Base-by-base conservation (phyloP, 1,140 invertebrate genomes). In the Sitodiplosis mosellana region DNA sequence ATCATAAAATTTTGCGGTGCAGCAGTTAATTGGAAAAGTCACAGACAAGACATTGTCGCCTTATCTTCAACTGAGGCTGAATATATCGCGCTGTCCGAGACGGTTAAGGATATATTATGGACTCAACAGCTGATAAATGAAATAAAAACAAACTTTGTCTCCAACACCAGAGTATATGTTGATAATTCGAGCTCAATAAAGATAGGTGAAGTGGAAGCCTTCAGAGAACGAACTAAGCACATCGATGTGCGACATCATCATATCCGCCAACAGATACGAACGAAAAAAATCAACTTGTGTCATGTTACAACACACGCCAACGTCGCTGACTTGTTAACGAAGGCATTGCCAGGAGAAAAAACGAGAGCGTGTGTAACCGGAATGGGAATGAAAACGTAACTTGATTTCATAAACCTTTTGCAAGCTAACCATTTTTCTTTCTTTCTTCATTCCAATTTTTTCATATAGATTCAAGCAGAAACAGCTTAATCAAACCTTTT, bases 31-130 rank as follows among this genome's bases (percentile, higher is more conserved):
- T 64, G 61, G 63, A 45, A 15, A 14, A 56, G 54, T 20, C 57
- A 59, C 47, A 57, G 53, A 48, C 62, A 67, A 51, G 45, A 34
- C 22, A 58, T 51, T 18, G 52, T 66, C 21, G 55, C 61, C 7
- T 36, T 63, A 11, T 67, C 60, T 20, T 65, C 53, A 18, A 64
- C 58, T 43, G 64, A 68, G 52, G 62, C 60, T 5, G 65, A 67
- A 53, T 61, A 60, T 47, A 57, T 67, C 48, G 61, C 65, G 17
- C 49, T 59, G n/a, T 48, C 56, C 41, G 53, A 56, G 46, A 59
- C 58, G 2, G 41, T 59, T n/a, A 61, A 64, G 54, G 65, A 68
- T 49, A 53, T 59, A 7, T 51, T 64, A 6, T 61, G 59, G 59
- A 42, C 63, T 17, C 53, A 48, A 44, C 49, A 53, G 33, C 51